Percentiles rank a stretch among this genome's conserved stretches.
These are phyloP conservation scores for Coracopsis vasa DNA, from an alignment of 2,113 vertebrate genomes.

Conservation along the genomic window DNA sequence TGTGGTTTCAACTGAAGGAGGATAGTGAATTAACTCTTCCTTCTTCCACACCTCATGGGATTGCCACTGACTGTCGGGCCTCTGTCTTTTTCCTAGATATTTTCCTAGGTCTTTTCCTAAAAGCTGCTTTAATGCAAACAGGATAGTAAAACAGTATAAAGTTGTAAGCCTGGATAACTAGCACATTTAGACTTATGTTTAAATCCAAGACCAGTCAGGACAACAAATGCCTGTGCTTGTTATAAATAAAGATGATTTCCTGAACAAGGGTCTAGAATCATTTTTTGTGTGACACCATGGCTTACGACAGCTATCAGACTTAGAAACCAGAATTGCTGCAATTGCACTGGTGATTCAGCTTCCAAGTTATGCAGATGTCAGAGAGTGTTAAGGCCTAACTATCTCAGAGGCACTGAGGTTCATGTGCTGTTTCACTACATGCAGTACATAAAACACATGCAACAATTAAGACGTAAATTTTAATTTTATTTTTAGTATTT, in stretches of 20 bases:
- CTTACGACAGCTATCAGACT: neutral
- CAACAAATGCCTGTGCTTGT: neutral
- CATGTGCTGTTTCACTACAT: neutral
- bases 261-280: neutral
- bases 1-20: neutral
- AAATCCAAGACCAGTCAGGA: neutral
- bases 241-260: neutral
- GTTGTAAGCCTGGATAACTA: neutral
- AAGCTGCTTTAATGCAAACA: neutral
- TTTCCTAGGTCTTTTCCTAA: neutral
- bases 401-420: neutral
- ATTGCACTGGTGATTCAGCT: neutral
- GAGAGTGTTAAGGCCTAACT: neutral
- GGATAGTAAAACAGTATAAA: neutral
- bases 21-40: neutral
- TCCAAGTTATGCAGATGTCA: neutral
- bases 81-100: neutral
- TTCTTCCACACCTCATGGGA: neutral
- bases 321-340: neutral
- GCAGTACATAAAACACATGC: neutral
- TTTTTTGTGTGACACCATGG: neutral
- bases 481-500: neutral
- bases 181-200: neutral
- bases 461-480: neutral
- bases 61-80: neutral